Conservation (phyloP, 2,888 invertebrate genomes). For the Aspidiotus destructor region DNA sequence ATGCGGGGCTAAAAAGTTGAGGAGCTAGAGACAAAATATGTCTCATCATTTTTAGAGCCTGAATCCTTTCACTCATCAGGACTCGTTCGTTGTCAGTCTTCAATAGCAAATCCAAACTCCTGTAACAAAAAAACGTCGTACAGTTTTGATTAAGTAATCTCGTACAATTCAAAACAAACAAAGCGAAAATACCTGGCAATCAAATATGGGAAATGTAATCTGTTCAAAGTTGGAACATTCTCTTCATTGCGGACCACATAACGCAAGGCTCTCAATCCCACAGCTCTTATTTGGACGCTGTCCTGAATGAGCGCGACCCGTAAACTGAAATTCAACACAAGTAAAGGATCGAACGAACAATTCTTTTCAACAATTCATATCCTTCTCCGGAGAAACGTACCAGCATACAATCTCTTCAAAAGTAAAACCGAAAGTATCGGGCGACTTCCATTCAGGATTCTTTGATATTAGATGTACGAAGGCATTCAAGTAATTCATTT, state of each 20-base stretch:
- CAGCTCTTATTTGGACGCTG: conserved; percentile 80
- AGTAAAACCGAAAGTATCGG: conserved; percentile 57
- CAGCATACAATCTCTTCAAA: conserved; percentile 73
- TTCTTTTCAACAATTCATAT: not conserved
- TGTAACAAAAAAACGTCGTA: conserved; percentile 40
- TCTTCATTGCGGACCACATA: conserved; percentile 69
- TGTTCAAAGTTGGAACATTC: conserved; percentile 68
- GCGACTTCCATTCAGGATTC: conserved; percentile 50
- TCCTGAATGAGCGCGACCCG: conserved; percentile 75
- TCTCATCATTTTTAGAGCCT: conserved; percentile 75
- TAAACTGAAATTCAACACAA: conserved; percentile 51
- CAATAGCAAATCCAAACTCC: conserved; percentile 79
- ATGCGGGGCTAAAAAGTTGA: conserved; percentile 58
- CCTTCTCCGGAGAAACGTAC: conserved; percentile 45
- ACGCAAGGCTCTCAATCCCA: conserved; percentile 74
- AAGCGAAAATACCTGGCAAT: conserved; percentile 54
- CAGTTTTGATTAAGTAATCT: not conserved
- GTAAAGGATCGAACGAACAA: conserved; percentile 36
- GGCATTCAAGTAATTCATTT: conserved; percentile 77
- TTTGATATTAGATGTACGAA: conserved; percentile 59
- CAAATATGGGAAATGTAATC: conserved; percentile 72
- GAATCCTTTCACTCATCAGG: conserved; percentile 66
- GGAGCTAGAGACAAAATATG: conserved; percentile 57
- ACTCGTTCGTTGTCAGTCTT: conserved; percentile 60
- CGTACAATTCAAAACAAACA: no score